phyloP scores from a whole-genome alignment of 2,888 invertebrate genomes.

The Pristionchus arcanus region DNA sequence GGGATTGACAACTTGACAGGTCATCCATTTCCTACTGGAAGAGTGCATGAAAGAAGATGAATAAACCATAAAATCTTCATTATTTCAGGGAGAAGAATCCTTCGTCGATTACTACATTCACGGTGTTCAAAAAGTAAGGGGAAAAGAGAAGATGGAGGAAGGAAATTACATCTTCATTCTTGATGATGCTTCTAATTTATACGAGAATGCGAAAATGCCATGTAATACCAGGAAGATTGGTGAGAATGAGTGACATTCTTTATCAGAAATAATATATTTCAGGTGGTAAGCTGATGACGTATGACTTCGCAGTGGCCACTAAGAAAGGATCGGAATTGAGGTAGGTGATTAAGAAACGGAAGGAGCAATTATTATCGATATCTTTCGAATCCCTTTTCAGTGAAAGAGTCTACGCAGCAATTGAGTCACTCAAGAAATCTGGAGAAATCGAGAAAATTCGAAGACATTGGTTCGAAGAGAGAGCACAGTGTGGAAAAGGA shows the following conservation, averaged over 20 bases:
- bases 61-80: not conserved
- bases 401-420: not conserved
- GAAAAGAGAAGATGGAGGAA: too few species aligned
- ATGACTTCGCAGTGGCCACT: not conserved
- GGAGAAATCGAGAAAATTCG: not conserved
- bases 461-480: not conserved
- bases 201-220: not conserved
- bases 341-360: not conserved
- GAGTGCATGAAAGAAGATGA: not conserved
- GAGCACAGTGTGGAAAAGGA: not conserved
- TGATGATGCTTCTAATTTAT: not conserved
- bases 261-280: not conserved
- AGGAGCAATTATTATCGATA: not conserved
- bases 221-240: slow-evolving; percentile 28
- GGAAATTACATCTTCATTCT: not conserved
- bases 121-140: not conserved
- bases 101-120: not conserved
- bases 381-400: not conserved
- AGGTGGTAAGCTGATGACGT: not conserved
- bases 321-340: not conserved
- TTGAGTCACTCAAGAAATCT: not conserved
- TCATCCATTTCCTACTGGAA: not conserved
- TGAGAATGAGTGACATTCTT: not conserved
- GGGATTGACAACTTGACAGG: not conserved
- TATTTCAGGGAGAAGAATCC: not conserved